Conservation (phyloP, 53 echinoderm and acorn worm species). For the Actinopyga echinites region DNA sequence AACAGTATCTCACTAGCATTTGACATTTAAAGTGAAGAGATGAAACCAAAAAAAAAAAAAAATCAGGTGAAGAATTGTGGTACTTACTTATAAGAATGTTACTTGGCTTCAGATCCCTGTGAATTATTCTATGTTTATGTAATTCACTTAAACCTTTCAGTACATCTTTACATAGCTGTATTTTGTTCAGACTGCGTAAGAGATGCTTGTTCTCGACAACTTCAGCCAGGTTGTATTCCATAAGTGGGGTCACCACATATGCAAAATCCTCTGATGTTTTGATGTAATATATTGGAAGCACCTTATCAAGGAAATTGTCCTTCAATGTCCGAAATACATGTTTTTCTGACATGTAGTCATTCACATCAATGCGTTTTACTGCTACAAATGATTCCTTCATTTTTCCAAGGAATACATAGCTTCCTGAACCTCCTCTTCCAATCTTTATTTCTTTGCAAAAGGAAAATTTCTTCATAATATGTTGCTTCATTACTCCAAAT, state of each 20-base stretch:
- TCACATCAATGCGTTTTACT: slow-evolving; percentile 16
- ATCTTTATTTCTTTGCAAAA: slow-evolving; percentile 25
- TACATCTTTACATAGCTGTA: slow-evolving; percentile 2
- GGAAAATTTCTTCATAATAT: slow-evolving; percentile 4
- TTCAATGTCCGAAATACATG: not conserved
- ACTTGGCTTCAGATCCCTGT: slow-evolving; percentile 32
- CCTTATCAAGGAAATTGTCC: not conserved
- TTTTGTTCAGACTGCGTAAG: not conserved
- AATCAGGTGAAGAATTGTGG: not conserved
- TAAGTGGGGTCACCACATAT: slow-evolving; percentile 20
- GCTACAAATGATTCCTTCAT: slow-evolving; percentile 26
- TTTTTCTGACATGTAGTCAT: slow-evolving; percentile 8
- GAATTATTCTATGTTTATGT: not conserved
- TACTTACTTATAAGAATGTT: slow-evolving; percentile 15
- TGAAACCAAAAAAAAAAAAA: too few relatives aligned
- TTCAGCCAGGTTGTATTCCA: slow-evolving; percentile 15
- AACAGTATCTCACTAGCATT: too few relatives aligned
- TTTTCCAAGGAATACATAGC: not conserved
- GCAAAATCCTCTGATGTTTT: slow-evolving; percentile 12
- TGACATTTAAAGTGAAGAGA: too few relatives aligned
- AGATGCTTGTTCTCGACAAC: not conserved
- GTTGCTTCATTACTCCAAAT: not conserved
- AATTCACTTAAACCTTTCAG: slow-evolving; percentile 10
- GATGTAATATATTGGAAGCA: slow-evolving; percentile 13
- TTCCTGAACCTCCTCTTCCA: slow-evolving; percentile 29